Base-by-base conservation (phyloP, 53 echinoderm and acorn worm genomes). In the Paracentrotus lividus region DNA sequence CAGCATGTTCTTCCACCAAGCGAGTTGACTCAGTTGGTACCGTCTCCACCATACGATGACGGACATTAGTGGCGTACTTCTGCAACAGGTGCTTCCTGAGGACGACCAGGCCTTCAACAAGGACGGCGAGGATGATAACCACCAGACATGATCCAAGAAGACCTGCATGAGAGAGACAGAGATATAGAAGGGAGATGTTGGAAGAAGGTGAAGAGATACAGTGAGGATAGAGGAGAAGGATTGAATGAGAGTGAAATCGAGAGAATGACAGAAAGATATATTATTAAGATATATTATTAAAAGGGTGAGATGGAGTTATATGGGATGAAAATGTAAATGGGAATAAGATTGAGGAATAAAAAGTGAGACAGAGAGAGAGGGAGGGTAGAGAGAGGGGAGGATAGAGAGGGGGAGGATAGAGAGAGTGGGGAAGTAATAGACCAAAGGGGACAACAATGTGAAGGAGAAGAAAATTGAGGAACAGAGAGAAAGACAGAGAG, bases 81-180 rank as follows among this genome's bases (percentile, higher is more conserved):
- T 90, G 43, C 5, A 26, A 38, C 3, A 90, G 75, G 29, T 72
- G 34, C 75, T 72, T 44, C 75, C 69, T 49, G 67, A 72, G 29
- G 44, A 53, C 91, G 91, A 90, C 54, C 91, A 90, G 69, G 75
- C 69, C 91, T 72, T 90, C 91, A 52, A 72, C 69, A 32, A 90
- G 10, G 51, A 72, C 8, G 47, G 91, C 91, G 51, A 90, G 75
- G 6, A 90, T 4, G 4, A 49, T 32, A 52, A 90, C 75, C 69
- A 52, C 49, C 29, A 90, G 33, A 45, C 91, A 90, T 29, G 91
- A 90, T 72, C 69, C 89, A 26, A 89, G 16, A 8, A 89, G 65
- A 89, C 89, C 89, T 89, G 65, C 10, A n/a, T 24, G 77, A 36
- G 34, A 33, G 40, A 36, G 42, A 77, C 38, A 36, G 77, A 76